Evolutionary conservation across 2,113 vertebrate genomes (phyloP), one percentile per base, ranked within the genome.

Genomic region (Sigmodon hispidus): DNA sequence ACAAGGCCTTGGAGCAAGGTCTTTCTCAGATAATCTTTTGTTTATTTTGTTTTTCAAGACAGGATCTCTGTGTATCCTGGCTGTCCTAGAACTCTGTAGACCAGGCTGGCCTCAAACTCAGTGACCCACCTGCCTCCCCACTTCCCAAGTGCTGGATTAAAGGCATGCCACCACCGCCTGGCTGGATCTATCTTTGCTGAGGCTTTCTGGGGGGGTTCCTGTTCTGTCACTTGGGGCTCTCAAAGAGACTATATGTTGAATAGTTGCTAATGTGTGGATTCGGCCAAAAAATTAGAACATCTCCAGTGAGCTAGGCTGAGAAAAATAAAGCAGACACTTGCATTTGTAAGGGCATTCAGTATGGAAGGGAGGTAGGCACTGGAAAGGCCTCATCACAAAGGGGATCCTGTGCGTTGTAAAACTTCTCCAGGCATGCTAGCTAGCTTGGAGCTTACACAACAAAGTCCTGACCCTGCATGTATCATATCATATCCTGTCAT

Each of bases 321-420:
- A 55, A 81, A 31, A 55, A 61, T 6, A 43, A 67, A 55, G 76
- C 76, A 40, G 29, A 57, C 1, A 6, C 67, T 83, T n/a, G 26
- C 2, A 2, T 48, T 55, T 4, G 7, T 16, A 63, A 43, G n/a
- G 48, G 40, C 0, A 1, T 3, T 24, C 6, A 3, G 7, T 6
- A 40, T 6, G 29, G 72, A 5, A 7, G 83, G 90, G 45, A 43
- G 11, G 7, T 0, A 6, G 12, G 34, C 11, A 45, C 17, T 13
- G 29, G 36, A 0, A 29, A 36, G 67, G 76, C 69, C 43, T 9
- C 48, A 2, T 10, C 29, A 2, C 0, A 17, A 45, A n/a, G 50
- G 36, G 31, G 6, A 3, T 11, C 3, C 45, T 34, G 40, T 36
- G 45, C 61, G 43, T 31, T 16, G 67, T 19, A 69, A 83, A 34